Base-by-base conservation (phyloP, 2,113 vertebrate species). In the Leucopsar rothschildi region DNA sequence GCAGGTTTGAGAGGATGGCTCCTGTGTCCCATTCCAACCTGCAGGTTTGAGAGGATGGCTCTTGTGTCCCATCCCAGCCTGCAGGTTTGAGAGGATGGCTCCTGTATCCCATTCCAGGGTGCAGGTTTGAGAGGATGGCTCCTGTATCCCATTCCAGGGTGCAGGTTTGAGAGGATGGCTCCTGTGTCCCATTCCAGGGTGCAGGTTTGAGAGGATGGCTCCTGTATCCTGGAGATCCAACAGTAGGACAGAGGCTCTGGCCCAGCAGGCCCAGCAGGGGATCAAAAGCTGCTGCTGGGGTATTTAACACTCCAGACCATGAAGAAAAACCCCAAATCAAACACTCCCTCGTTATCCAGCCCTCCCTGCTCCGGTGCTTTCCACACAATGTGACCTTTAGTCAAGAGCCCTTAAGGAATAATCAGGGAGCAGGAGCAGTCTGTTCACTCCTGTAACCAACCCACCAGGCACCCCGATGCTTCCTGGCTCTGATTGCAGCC, bases 371-470 rank as follows among this genome's bases (percentile, higher is more conserved):
- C 72, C 1, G 5, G 39, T 80, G 82, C 79, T 73, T 86, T 94
- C 93, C 82, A 82, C 68, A 93, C 95, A 90, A 93, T 84, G 87
- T 92, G 94, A 94, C 92, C 95, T 94, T 95, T 88, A 96, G 88
- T 83, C 64, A 71, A 88, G 92, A 88, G 92, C 92, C 94, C 94
- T 96, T 55, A 68, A 96, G 93, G 94, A 95, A 82, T 53, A 90
- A 75, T 77, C 76, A 23, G 10, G 16, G 60, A 63, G 19, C 91
- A 78, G 90, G 77, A 96, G 85, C 85, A 88, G 85, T 71, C 93
- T 95, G 92, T 90, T 97, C 80, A 12, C 61, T 95, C 60, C 82
- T 55, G 6, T 55, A 77, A 73, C 60, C 82, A 60, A 16, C 61
- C 82, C 88, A 81, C 39, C 55, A 82, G 88, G 85, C 92, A 14